These are phyloP conservation scores for Catharus fuscescens DNA, from an alignment of 2,113 vertebrate species.

Conservation along the genomic window DNA sequence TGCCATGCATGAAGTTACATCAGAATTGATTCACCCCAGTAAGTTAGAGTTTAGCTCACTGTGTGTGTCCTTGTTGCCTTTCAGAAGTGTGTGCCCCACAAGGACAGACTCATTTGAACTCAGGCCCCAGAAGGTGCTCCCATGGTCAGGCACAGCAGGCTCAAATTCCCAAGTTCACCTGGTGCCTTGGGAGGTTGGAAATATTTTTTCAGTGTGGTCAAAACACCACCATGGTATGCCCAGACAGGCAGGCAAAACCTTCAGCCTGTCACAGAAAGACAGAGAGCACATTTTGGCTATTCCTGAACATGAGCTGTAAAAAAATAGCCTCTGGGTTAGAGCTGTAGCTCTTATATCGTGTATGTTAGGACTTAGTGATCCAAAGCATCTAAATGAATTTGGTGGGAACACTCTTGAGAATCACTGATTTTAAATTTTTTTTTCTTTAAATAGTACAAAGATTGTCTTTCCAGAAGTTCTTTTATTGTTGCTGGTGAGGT, in stretches of 20 bases:
- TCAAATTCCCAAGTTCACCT: not conserved
- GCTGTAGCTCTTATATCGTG: accelerated
- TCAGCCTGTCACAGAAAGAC: not conserved
- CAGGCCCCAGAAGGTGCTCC: not conserved
- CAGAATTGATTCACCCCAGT: not conserved
- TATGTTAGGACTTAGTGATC: not conserved
- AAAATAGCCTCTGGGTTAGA: not conserved
- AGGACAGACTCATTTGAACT: not conserved
- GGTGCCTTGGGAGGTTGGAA: not conserved
- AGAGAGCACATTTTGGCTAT: not conserved
- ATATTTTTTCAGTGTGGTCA: not conserved
- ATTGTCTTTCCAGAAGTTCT: not conserved
- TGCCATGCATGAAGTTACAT: not conserved
- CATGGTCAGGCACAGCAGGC: not conserved
- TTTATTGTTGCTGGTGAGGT: not conserved
- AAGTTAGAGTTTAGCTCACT: not conserved
- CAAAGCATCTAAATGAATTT: not conserved
- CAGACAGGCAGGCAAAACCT: not conserved
- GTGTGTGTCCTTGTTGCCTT: not conserved
- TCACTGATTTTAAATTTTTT: no score
- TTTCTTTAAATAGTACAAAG: not conserved
- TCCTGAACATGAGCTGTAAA: not conserved
- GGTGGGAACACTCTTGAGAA: not conserved
- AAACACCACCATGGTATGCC: accelerated
- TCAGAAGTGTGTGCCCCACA: not conserved